A percentile compares a stretch with the other conserved stretches of the same genome.
phyloP scores from a whole-genome alignment of 1,140 invertebrate species.

The Papilio xuthus region DNA sequence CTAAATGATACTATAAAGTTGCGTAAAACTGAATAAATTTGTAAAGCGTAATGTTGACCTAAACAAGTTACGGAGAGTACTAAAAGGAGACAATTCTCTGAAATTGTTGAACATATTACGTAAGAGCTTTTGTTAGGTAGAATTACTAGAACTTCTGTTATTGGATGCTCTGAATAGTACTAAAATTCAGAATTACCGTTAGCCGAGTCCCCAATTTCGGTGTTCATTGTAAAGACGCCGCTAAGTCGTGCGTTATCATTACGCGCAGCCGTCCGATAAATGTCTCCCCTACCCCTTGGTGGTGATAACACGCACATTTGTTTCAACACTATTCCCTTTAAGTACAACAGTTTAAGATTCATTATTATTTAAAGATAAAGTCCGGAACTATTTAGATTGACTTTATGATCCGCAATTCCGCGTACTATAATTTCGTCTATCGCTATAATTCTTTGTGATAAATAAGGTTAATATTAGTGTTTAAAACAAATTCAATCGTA shows the following conservation, averaged over 20 bases:
- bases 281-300: constrained; percentile 48
- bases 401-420: constrained; percentile 37
- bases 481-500: neutral
- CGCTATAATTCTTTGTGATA: too few species aligned
- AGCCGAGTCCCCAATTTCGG: constrained; percentile 47
- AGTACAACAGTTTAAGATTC: constrained; percentile 42
- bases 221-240: constrained; percentile 52
- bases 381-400: constrained; percentile 47
- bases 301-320: constrained; percentile 44
- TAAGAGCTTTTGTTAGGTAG: neutral
- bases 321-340: constrained; percentile 37
- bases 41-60: neutral
- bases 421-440: neutral
- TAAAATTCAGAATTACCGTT: constrained; percentile 28
- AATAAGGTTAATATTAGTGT: too few species aligned
- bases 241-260: constrained; percentile 60
- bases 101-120: neutral
- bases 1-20: neutral
- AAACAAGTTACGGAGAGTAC: neutral
- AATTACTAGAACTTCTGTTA: neutral
- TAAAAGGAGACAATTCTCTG: neutral
- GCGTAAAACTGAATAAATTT: neutral
- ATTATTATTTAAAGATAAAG: constrained; percentile 37
- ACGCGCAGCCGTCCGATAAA: constrained; percentile 59
- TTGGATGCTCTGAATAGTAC: constrained; percentile 34